A percentile compares a stretch with the other conserved stretches of the same genome.
Evolutionary conservation across 2,888 invertebrate genomes (phyloP).

Genomic region (Atethmia centrago): DNA sequence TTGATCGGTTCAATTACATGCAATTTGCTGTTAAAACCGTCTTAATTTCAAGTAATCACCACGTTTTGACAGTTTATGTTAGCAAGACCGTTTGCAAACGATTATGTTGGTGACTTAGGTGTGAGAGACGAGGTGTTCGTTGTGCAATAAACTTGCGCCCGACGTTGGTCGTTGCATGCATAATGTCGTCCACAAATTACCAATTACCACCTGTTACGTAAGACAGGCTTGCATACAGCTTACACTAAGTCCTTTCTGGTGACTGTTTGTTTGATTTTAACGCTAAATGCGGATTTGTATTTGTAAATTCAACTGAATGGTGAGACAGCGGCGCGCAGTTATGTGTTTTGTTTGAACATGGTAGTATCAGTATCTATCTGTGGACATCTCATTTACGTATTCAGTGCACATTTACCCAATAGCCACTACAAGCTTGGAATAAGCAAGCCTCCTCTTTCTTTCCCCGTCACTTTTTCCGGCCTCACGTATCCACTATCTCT

Average conservation of each 20-base stretch:
- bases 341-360: constrained; percentile 15
- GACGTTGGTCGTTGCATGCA: constrained; percentile 57
- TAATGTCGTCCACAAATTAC: constrained; percentile 67
- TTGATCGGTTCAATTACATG: constrained; percentile 40
- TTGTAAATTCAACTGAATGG: constrained; percentile 50
- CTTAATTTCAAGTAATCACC: constrained; percentile 50
- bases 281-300: constrained; percentile 33
- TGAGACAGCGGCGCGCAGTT: constrained; percentile 6
- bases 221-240: constrained; percentile 50
- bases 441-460: constrained; percentile 7
- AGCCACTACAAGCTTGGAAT: constrained; percentile 19
- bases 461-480: constrained; percentile 8
- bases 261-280: constrained; percentile 47
- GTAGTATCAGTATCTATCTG: neutral
- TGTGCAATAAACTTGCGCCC: constrained; percentile 62
- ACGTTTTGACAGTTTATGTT: constrained; percentile 57
- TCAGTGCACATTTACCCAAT: constrained; percentile 35
- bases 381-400: constrained; percentile 22
- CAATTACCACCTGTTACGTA: constrained; percentile 67
- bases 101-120: constrained; percentile 49
- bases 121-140: constrained; percentile 59
- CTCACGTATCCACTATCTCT: constrained; percentile 23
- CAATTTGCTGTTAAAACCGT: constrained; percentile 49
- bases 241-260: constrained; percentile 51
- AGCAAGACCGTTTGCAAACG: constrained; percentile 47